These are phyloP conservation scores for Nebria ingens DNA, from an alignment of 1,140 invertebrate genomes.

Conservation along the genomic window DNA sequence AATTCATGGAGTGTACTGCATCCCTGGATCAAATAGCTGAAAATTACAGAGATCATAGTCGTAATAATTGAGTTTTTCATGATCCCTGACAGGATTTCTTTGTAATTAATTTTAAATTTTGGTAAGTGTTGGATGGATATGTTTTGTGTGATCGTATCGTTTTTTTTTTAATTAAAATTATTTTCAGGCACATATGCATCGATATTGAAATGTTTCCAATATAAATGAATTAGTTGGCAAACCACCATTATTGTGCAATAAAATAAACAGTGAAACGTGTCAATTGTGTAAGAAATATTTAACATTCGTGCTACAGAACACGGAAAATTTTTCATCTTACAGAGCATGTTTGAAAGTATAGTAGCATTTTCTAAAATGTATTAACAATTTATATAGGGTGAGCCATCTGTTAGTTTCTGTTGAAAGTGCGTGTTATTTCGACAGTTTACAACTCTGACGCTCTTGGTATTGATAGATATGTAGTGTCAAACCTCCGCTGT, in stretches of 20 bases:
- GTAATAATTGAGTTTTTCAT: neutral
- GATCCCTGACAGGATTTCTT: neutral
- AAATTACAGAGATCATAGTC: conserved; percentile 1
- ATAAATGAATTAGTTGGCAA: conserved; percentile 5
- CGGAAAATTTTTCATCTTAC: no score
- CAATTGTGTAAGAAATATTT: neutral
- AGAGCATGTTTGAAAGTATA: neutral
- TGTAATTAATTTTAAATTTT: neutral
- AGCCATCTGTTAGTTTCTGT: no score
- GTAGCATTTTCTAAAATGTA: no score
- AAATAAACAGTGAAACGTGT: conserved; percentile 2
- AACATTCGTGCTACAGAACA: no score
- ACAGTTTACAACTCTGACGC: no score
- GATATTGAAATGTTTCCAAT: neutral
- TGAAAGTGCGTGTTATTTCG: no score
- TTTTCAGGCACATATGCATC: neutral
- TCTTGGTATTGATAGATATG: no score
- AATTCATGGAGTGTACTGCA: neutral
- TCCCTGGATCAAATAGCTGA: neutral
- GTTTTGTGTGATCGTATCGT: neutral
- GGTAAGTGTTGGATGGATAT: neutral
- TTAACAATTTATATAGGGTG: no score
- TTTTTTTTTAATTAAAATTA: no score
- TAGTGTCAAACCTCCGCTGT: no score
- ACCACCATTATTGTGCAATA: neutral